phyloP scores from a whole-genome alignment of 1,140 invertebrate genomes.

The Sipha flava region DNA sequence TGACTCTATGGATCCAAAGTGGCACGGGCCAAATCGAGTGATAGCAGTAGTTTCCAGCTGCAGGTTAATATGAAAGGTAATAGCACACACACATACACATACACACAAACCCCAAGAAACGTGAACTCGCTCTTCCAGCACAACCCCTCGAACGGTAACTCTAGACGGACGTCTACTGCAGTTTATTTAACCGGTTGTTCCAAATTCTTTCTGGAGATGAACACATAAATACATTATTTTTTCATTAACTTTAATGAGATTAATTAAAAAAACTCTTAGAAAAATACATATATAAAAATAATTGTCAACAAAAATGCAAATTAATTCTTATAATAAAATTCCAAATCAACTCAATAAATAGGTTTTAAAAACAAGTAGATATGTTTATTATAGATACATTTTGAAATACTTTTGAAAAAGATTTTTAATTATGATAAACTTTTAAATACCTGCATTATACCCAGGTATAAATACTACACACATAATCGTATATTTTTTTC shows the following conservation, averaged over 20 bases:
- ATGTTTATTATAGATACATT: too few species aligned
- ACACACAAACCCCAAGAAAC: neutral
- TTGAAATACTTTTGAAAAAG: too few species aligned
- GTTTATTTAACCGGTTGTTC: slow-evolving; percentile 29
- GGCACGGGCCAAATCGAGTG: slow-evolving; percentile 19
- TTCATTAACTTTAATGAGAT: neutral
- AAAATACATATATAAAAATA: neutral
- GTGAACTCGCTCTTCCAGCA: slow-evolving; percentile 4
- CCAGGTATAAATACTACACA: too few species aligned
- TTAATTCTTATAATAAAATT: neutral
- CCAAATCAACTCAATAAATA: too few species aligned
- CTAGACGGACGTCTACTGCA: slow-evolving; percentile 25
- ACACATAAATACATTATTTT: slow-evolving; percentile 5
- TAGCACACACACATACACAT: neutral
- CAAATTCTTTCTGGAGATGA: neutral
- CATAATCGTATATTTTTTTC: too few species aligned
- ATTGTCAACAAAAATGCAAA: neutral
- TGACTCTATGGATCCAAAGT: neutral
- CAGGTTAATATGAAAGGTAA: slow-evolving; percentile 20
- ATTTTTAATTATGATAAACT: too few species aligned
- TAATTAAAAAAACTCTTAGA: neutral
- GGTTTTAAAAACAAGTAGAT: too few species aligned
- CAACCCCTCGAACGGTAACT: slow-evolving; percentile 23
- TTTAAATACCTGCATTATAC: too few species aligned
- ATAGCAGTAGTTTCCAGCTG: slow-evolving; percentile 8